Base-by-base conservation (phyloP, 2,888 invertebrate genomes). In the Drosophila kokeensis region DNA sequence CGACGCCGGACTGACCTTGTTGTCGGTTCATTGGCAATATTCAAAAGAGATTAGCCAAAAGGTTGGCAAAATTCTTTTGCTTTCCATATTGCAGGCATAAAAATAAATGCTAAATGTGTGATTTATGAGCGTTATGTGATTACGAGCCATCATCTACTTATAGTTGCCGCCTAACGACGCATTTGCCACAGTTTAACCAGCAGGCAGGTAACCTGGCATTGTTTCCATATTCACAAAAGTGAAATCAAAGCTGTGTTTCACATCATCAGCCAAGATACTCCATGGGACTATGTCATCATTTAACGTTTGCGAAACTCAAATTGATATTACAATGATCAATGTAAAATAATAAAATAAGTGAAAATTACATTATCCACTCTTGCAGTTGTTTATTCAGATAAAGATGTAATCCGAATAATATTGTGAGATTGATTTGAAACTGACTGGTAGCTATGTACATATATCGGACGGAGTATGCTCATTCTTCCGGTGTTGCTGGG, bases 21-120 rank as follows among this genome's bases (percentile, higher is more conserved):
- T 73, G 82, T 63, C 85, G 87, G 83, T 78, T 76, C 69, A 75
- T 75, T 75, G 86, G 65, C 69, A 65, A 72, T 71, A 82, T 81
- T 81, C 76, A 79, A 79, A 79, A 81, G 70, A 87, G 85, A 85
- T 84, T 87, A 82, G 72, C 79, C 72, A 67, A 82, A 87, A 84
- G 76, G 76, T 82, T 70, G 72, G 36, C 59, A 30, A 49, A 50
- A 75, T 72, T 75, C 75, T 65, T 79, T 45, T 10, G 64, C 58
- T 59, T 8, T 48, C 50, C 54, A 50, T 50, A 58, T 34, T 72
- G 77, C 68, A 78, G 50, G 42, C 68, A 77, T 59, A 59, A 59
- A 66, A 65, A 72, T 32, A 60, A 64, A 64, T 64, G 78, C 50
- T 54, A 72, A 78, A 78, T 69, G 60, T 81, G 67, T 79, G 80